Percentiles rank a stretch among this genome's conserved stretches.
Conservation (phyloP, 2,888 invertebrate genomes). For the Athripsodes cinereus region DNA sequence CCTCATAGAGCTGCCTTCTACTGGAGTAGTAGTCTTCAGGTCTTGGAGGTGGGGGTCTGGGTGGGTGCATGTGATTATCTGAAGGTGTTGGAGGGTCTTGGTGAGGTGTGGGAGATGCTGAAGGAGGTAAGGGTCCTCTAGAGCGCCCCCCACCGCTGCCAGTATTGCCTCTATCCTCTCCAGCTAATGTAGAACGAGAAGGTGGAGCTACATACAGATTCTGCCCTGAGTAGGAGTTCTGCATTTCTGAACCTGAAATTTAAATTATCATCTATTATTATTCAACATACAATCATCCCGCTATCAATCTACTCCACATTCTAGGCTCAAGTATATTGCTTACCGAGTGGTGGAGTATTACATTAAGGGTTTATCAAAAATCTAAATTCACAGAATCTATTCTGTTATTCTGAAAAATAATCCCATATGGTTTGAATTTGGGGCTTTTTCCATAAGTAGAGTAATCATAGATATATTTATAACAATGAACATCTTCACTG, state of each 20-base stretch:
- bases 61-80: slow-evolving; percentile 55
- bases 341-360: too few relatives aligned
- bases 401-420: too few relatives aligned
- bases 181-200: slow-evolving; percentile 52
- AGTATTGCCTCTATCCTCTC: slow-evolving; percentile 47
- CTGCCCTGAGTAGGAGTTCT: slow-evolving; percentile 71
- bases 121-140: slow-evolving; percentile 57
- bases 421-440: too few relatives aligned
- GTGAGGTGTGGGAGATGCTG: slow-evolving; percentile 44
- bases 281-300: too few relatives aligned
- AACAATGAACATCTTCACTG: too few relatives aligned
- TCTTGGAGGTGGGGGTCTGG: slow-evolving; percentile 79
- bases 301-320: too few relatives aligned
- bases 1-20: slow-evolving; percentile 73
- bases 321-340: too few relatives aligned
- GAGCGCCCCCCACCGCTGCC: slow-evolving; percentile 55
- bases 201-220: slow-evolving; percentile 90
- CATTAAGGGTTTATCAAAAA: too few relatives aligned
- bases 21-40: slow-evolving; percentile 83
- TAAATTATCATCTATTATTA: too few relatives aligned
- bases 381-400: too few relatives aligned
- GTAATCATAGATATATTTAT: too few relatives aligned
- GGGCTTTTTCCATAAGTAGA: too few relatives aligned
- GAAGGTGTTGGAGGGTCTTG: slow-evolving; percentile 46
- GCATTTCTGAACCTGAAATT: slow-evolving; percentile 21